Evolutionary conservation across 2,888 invertebrate species (phyloP), one percentile per base, ranked within the genome.

Genomic region (Ethmia dodecea): DNA sequence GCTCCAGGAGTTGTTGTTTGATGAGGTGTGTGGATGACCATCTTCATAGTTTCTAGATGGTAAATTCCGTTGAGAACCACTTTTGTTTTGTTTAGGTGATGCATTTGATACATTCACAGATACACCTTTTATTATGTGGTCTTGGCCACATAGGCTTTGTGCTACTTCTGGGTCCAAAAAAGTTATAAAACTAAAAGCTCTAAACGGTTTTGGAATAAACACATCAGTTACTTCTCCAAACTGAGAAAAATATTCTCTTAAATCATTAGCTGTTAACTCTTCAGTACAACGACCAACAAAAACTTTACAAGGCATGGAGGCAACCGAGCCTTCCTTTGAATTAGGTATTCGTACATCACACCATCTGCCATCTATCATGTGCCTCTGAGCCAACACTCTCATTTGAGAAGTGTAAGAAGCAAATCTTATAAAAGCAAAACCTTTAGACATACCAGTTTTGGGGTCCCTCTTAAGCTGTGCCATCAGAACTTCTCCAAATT

Each of bases 281-380:
- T 94, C 94, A 13, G 94, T 93, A 60, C 94, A 92, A 32, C 95
- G 90, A 1, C 95, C 95, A 40, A 95, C 93, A 84, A 95, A 95
- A 31, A 95, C 93, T 81, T 94, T 94, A 52, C 94, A 92, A 31
- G 92, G 92, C 70, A 92, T 90, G 49, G 92, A 91, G 49, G 91
- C 90, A 33, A 91, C 88, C 49, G 91, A 89, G 30, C 91, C 92
- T 83, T 93, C 88, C 78, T 96, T 97, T 14, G 96, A 98, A 76
- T 98, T 97, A 25, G 99, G 99, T 77, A 99, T 95, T 87, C 98
- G 96, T 6, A 99, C 98, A 87, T 99, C 98, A 87, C 99, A 99
- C 95, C 97, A 97, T 55, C 99, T 89, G 0, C 98, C 98, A 86
- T 98, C 98, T 55, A 99, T 98, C 89, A 97, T 94, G 78, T 98